phyloP scores from a whole-genome alignment of 2,797 vertebrate genomes.

The Borostomias antarcticus region DNA sequence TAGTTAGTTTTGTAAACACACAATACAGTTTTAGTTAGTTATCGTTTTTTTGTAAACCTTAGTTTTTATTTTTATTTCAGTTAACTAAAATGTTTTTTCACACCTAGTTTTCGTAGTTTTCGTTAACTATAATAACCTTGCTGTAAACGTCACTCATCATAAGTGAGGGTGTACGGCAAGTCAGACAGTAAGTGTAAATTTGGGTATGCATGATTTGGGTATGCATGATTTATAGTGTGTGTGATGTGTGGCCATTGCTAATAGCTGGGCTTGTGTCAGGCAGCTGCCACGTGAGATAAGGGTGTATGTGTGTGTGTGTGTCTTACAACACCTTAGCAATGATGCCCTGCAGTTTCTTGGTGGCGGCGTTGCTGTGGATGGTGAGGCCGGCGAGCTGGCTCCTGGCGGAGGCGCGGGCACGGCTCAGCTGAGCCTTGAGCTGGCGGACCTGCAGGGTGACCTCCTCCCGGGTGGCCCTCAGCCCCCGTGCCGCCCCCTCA shows the following conservation, averaged over 20 bases:
- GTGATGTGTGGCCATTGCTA: background rate
- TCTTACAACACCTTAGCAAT: slow-evolving; percentile 70
- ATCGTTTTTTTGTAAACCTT: too few species aligned
- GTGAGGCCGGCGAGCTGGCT: slow-evolving; percentile 69
- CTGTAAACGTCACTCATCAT: background rate
- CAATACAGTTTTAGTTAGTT: too few species aligned
- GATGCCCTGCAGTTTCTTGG: slow-evolving; percentile 64
- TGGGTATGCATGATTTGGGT: too few species aligned
- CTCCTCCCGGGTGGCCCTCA: slow-evolving; percentile 64
- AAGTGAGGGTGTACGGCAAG: background rate
- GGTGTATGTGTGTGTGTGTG: too few species aligned
- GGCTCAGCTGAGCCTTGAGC: slow-evolving; percentile 67
- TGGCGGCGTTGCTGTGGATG: slow-evolving; percentile 65
- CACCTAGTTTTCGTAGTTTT: too few species aligned
- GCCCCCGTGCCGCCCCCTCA: slow-evolving; percentile 53
- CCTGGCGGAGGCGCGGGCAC: too few species aligned
- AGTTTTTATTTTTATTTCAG: too few species aligned
- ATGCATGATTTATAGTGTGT: background rate
- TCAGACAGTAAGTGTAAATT: background rate
- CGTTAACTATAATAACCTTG: too few species aligned
- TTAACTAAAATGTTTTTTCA: too few species aligned
- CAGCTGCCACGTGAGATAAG: too few species aligned
- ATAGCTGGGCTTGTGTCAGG: too few species aligned
- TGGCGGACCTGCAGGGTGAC: slow-evolving; percentile 62
- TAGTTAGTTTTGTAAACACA: too few species aligned